phyloP scores from a whole-genome alignment of 2,888 invertebrate species.

The Leptopilina syphax region DNA sequence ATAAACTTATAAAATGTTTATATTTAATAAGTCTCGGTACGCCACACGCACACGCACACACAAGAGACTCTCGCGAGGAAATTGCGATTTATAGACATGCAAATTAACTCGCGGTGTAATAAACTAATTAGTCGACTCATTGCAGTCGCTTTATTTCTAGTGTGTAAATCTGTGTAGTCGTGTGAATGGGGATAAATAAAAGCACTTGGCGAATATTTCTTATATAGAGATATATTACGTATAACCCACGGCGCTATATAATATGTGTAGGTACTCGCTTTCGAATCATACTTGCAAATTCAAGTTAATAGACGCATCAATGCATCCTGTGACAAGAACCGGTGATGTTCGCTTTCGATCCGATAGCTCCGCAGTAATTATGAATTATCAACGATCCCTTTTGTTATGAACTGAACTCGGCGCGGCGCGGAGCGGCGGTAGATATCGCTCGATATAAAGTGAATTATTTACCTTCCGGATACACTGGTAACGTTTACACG shows the following conservation, averaged over 20 bases:
- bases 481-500: constrained; percentile 58
- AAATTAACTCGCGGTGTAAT: constrained; percentile 67
- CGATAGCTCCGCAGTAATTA: constrained; percentile 67
- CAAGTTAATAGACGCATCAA: constrained; percentile 70
- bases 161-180: constrained; percentile 43
- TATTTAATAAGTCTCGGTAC: no score
- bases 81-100: constrained; percentile 66
- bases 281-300: constrained; percentile 73
- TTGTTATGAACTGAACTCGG: constrained; percentile 46
- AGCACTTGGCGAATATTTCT: constrained; percentile 40
- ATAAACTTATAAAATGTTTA: no score
- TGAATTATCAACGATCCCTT: constrained; percentile 69
- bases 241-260: constrained; percentile 38
- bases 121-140: constrained; percentile 72
- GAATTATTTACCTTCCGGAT: constrained; percentile 67
- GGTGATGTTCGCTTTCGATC: constrained; percentile 61
- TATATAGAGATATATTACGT: not conserved
- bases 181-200: constrained; percentile 30
- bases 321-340: constrained; percentile 68
- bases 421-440: constrained; percentile 20
- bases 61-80: constrained; percentile 38
- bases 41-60: not conserved
- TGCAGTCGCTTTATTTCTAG: constrained; percentile 59
- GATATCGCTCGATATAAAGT: constrained; percentile 39
- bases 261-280: constrained; percentile 43